A percentile compares a stretch with the other conserved stretches of the same genome.
Evolutionary conservation across 1,140 invertebrate species (phyloP).

Genomic region (Ceratina japonica): DNA sequence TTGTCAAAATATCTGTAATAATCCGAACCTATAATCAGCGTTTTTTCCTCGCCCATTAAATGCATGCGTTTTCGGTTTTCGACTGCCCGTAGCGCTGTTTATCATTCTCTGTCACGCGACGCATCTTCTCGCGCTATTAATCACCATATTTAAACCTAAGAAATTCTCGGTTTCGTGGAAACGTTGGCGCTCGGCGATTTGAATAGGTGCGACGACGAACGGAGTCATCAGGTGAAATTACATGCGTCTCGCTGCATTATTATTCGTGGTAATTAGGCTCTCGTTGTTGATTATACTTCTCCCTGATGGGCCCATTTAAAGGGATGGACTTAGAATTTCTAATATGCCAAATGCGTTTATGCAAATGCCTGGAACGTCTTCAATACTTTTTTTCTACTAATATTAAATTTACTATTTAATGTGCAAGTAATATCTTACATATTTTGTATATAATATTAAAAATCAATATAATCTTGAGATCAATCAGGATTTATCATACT

Average conservation of each 20-base stretch:
- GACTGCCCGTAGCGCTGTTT: slow-evolving; percentile 2
- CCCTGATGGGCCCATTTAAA: neutral
- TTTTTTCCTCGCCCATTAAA: neutral
- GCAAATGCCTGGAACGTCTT: neutral
- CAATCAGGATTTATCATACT: too few relatives aligned
- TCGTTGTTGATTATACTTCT: neutral
- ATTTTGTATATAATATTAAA: too few relatives aligned
- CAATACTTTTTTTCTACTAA: neutral
- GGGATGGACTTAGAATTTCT: slow-evolving; percentile 9
- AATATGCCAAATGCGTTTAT: neutral
- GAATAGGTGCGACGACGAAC: slow-evolving; percentile 17
- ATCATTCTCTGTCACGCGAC: slow-evolving; percentile 56
- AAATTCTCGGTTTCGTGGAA: slow-evolving; percentile 45
- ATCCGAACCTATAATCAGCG: slow-evolving; percentile 29
- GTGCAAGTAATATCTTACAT: too few relatives aligned
- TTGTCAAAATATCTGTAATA: slow-evolving; percentile 67
- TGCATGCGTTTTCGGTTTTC: neutral
- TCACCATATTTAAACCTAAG: slow-evolving; percentile 45
- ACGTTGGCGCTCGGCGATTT: neutral
- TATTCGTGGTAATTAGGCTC: slow-evolving; percentile 43
- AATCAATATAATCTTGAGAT: too few relatives aligned
- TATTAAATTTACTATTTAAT: too few relatives aligned
- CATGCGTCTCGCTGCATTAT: slow-evolving; percentile 54
- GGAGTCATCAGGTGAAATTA: slow-evolving; percentile 53
- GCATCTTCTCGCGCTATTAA: slow-evolving; percentile 26